Evolutionary conservation across 2,888 invertebrate species (phyloP).

Genomic region (Trissolcus japonicus): DNA sequence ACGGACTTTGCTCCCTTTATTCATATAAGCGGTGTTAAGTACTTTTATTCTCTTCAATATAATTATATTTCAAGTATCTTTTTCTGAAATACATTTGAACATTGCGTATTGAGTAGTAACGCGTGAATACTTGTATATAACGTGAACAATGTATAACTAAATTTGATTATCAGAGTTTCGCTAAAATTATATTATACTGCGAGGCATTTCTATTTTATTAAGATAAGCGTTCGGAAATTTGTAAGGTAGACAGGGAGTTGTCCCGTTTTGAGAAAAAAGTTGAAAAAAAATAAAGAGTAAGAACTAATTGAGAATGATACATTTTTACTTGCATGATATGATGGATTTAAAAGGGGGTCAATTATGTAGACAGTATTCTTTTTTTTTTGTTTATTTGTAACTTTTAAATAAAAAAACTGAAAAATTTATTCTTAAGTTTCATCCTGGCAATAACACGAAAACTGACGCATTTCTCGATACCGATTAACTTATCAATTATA

Average conservation of each 20-base stretch:
- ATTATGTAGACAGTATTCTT: constrained; percentile 27
- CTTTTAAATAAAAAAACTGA: constrained; percentile 1
- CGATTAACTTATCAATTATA: background rate
- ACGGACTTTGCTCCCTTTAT: constrained; percentile 1
- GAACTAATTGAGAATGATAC: background rate
- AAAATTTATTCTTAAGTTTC: too few species aligned
- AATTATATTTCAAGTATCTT: background rate
- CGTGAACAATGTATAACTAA: constrained; percentile 7
- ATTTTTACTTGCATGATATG: background rate
- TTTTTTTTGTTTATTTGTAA: constrained; percentile 8
- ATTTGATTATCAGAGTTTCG: constrained; percentile 6
- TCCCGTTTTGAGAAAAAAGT: constrained; percentile 4
- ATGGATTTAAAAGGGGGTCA: constrained; percentile 15
- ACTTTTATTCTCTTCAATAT: constrained; percentile 1
- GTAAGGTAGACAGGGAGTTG: constrained; percentile 5
- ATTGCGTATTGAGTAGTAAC: background rate
- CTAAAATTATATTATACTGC: constrained; percentile 10
- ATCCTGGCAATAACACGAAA: background rate
- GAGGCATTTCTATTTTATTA: constrained; percentile 13
- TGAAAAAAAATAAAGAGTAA: constrained; percentile 6
- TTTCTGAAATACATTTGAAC: constrained; percentile 3
- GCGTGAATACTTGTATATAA: constrained; percentile 3
- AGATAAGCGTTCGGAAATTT: constrained; percentile 11
- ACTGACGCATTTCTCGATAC: constrained; percentile 2
- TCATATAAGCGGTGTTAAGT: constrained; percentile 3